phyloP scores from a whole-genome alignment of 2,888 invertebrate species.

The Neocrepidodera transversa region DNA sequence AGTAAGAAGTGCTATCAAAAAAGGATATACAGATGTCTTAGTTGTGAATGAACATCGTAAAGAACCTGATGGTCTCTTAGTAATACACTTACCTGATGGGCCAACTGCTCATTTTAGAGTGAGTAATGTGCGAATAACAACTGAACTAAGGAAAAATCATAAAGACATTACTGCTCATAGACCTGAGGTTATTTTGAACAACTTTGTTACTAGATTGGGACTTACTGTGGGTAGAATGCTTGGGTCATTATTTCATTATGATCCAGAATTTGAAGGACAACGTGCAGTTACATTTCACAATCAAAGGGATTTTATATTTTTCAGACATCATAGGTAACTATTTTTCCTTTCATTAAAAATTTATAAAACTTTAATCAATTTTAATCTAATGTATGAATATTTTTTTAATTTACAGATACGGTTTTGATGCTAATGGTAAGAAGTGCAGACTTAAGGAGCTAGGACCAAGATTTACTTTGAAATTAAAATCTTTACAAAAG shows the following conservation, averaged over 20 bases:
- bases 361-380: neutral
- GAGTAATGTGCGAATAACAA: conserved; percentile 89
- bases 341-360: neutral
- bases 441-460: conserved; percentile 83
- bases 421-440: conserved; percentile 82
- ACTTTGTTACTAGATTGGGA: conserved; percentile 94
- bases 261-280: conserved; percentile 93
- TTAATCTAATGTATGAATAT: neutral
- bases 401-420: conserved; percentile 69
- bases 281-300: conserved; percentile 98
- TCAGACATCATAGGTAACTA: conserved; percentile 90
- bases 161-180: conserved; percentile 85
- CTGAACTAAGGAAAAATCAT: conserved; percentile 80
- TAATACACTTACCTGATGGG: conserved; percentile 94
- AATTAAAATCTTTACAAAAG: conserved; percentile 90
- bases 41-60: conserved; percentile 94
- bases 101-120: conserved; percentile 97
- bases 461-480: conserved; percentile 97
- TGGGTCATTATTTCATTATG: conserved; percentile 92
- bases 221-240: conserved; percentile 90
- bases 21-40: conserved; percentile 85
- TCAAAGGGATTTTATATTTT: conserved; percentile 98
- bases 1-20: conserved; percentile 81
- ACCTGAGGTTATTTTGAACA: conserved; percentile 95
- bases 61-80: conserved; percentile 89